Conservation (phyloP, 2,113 vertebrate genomes). For the Leptodactylus fuscus region DNA sequence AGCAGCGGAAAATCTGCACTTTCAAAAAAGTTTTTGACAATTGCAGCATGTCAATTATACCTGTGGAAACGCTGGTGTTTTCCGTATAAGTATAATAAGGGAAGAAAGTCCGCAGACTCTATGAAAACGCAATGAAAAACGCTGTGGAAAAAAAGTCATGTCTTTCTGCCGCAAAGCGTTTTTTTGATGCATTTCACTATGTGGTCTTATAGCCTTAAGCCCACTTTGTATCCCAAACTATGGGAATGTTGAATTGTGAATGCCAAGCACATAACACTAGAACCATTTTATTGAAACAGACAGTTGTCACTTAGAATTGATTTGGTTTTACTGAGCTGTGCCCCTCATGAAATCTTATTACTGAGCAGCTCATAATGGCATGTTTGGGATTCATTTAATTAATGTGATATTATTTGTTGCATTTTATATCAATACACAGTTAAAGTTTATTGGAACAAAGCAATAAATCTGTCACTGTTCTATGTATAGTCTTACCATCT, state of each 20-base stretch:
- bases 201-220: no score
- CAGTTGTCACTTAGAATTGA: not conserved
- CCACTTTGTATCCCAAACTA: not conserved
- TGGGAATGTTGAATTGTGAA: not conserved
- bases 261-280: not conserved
- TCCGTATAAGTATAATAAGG: no score
- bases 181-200: no score
- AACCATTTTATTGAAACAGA: not conserved
- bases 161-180: no score
- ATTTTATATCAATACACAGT: not conserved
- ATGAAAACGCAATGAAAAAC: no score
- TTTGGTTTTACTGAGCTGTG: not conserved
- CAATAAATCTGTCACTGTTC: slow-evolving; percentile 29
- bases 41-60: no score
- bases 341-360: not conserved
- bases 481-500: slow-evolving; percentile 42
- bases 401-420: slow-evolving; percentile 10
- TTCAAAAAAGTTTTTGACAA: no score
- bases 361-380: not conserved
- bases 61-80: no score
- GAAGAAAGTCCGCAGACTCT: no score
- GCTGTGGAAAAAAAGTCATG: no score
- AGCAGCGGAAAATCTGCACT: no score
- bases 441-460: slow-evolving; percentile 30
- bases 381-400: not conserved